Base-by-base conservation (phyloP, 2,888 invertebrate species). In the Acleris holmiana region DNA sequence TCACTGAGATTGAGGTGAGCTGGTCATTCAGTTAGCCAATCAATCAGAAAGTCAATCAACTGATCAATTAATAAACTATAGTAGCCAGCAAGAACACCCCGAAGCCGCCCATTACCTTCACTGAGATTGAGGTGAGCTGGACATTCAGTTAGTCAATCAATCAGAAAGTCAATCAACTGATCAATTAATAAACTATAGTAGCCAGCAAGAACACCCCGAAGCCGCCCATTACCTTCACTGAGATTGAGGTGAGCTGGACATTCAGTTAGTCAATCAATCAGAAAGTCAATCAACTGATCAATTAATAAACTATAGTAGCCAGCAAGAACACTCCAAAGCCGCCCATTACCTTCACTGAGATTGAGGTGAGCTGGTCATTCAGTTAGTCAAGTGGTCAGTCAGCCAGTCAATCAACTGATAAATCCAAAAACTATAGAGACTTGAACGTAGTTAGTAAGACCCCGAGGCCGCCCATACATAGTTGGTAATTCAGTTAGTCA, bases 1-100 rank as follows among this genome's bases (percentile, higher is more conserved):
- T 91, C 1, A 90, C 88, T n/a, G 80, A 71, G 56, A 78, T 91
- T 4, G 90, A 91, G 69, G 91, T 88, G 35, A 17, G 21, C 19
- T 50, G 49, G 4, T 10, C 40, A 21, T 8, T 29, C 29, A 10
- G 2, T 29, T 8, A 29, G 8, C 2, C 29, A 29, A 29, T 29
- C 29, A 29, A 8, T 29, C 29, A 29, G n/a, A n/a, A n/a, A n/a
- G 1, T 29, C 29, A 29, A 8, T 29, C 29, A 29, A 29, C 2
- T 5, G 25, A 25, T 2, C 10, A 10, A 29, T 29, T 2, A 10
- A 29, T 29, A 8, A 29, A 8, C 25, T 25, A 25, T 25, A 7
- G 25, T 82, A 0, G 81, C 85, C 1, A n/a, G 78, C 67, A 81
- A 77, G n/a, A 78, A 78, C 6, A 75, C 71, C 0, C 83, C 86